Conservation (phyloP, 2,113 vertebrate species). For the Accipiter cooperii region DNA sequence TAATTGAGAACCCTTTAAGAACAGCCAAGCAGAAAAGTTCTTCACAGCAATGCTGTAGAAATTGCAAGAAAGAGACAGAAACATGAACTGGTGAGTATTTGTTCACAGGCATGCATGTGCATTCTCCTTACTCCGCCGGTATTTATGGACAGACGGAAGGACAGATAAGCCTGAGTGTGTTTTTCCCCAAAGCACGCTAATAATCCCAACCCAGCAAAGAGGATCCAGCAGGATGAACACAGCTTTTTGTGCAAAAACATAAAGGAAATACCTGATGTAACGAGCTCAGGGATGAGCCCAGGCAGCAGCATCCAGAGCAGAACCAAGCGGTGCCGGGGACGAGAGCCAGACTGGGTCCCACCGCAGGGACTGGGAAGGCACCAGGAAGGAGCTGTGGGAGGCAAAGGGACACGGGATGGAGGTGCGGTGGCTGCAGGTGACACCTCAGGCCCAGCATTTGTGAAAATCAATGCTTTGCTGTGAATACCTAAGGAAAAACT, state of each 20-base stretch:
- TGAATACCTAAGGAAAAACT: not conserved
- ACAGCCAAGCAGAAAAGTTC: not conserved
- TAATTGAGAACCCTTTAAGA: not conserved
- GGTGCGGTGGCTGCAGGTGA: not conserved
- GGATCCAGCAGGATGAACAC: not conserved
- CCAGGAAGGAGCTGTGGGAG: not conserved
- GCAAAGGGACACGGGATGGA: not conserved
- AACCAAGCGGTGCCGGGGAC: rapidly evolving
- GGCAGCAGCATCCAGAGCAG: not conserved
- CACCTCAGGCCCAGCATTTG: not conserved
- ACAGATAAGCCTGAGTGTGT: not conserved
- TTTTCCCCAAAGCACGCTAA: not conserved
- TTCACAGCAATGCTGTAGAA: not conserved
- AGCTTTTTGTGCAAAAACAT: not conserved
- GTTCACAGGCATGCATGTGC: rapidly evolving
- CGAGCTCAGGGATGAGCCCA: not conserved
- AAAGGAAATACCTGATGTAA: not conserved
- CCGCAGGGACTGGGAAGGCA: rapidly evolving
- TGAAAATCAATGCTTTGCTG: not conserved
- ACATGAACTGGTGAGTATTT: not conserved
- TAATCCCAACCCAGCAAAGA: not conserved
- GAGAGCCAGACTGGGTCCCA: not conserved
- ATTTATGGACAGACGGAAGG: not conserved
- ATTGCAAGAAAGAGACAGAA: not conserved
- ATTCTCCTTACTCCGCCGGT: not conserved